These are phyloP conservation scores for Mayetiola destructor DNA, from an alignment of 2,888 invertebrate genomes.

Conservation along the genomic window DNA sequence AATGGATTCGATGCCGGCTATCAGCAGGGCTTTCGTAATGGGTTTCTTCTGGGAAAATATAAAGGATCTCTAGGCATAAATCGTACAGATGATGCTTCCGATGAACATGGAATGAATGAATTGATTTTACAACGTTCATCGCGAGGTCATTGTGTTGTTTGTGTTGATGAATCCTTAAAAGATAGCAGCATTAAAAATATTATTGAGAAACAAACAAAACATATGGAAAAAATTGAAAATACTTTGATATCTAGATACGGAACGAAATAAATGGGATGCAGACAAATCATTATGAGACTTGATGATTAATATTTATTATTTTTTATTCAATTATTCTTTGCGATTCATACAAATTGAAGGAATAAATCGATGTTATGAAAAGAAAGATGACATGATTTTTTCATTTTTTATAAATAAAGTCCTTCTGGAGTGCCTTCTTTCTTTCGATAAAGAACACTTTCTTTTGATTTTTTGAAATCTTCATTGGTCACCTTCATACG, in stretches of 20 bases:
- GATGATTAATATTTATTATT: neutral
- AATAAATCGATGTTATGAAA: neutral
- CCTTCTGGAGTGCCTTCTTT: conserved; percentile 99
- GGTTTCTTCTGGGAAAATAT: conserved; percentile 41
- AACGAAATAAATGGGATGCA: neutral
- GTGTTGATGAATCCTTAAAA: conserved; percentile 20
- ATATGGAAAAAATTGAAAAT: conserved; percentile 17
- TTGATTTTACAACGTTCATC: conserved; percentile 17
- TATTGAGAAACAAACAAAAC: conserved; percentile 25
- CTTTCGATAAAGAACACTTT: conserved; percentile 96
- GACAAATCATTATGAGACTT: neutral
- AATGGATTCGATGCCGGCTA: conserved; percentile 55
- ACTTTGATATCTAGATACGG: neutral
- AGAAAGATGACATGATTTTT: neutral
- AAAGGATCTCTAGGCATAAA: conserved; percentile 28
- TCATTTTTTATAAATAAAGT: conserved; percentile 66
- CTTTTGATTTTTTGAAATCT: conserved; percentile 98
- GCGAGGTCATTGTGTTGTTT: conserved; percentile 22
- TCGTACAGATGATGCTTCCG: neutral
- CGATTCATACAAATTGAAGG: neutral
- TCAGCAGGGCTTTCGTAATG: conserved; percentile 46
- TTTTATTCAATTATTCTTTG: neutral
- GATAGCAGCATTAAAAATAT: conserved; percentile 23
- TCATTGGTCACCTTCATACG: conserved; percentile 99
- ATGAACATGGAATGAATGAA: neutral